A percentile compares a stretch with the other conserved stretches of the same genome.
phyloP scores from a whole-genome alignment of 2,113 vertebrate genomes.

The Sarotherodon lohbergeri region DNA sequence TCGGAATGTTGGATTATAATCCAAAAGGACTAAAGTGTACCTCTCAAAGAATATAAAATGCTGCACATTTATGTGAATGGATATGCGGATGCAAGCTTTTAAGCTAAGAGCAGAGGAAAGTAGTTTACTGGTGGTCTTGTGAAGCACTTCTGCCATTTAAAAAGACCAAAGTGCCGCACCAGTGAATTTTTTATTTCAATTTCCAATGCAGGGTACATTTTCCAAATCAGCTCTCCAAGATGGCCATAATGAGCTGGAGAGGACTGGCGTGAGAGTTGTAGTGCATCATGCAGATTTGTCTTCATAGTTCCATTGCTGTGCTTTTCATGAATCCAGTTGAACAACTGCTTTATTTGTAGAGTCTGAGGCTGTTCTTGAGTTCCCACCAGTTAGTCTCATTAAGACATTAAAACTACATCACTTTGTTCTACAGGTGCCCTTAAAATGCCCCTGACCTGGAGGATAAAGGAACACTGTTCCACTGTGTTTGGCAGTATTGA shows the following conservation, averaged over 20 bases:
- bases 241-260: not conserved
- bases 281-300: not conserved
- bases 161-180: not conserved
- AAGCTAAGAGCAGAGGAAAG: not conserved
- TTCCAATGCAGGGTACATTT: not conserved
- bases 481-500: not conserved
- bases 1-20: not conserved
- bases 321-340: not conserved
- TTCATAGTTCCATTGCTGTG: fast-evolving
- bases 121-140: not conserved
- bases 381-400: not conserved
- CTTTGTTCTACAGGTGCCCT: not conserved
- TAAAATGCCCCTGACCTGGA: not conserved
- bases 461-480: not conserved
- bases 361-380: not conserved
- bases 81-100: not conserved
- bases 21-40: not conserved
- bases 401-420: not conserved
- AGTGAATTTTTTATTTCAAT: not conserved
- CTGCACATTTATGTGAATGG: not conserved
- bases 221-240: not conserved
- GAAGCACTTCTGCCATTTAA: not conserved
- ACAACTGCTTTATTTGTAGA: not conserved
- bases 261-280: not conserved
- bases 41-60: not conserved